phyloP scores from a whole-genome alignment of 2,797 vertebrate species.

The Sylvilagus floridanus region DNA sequence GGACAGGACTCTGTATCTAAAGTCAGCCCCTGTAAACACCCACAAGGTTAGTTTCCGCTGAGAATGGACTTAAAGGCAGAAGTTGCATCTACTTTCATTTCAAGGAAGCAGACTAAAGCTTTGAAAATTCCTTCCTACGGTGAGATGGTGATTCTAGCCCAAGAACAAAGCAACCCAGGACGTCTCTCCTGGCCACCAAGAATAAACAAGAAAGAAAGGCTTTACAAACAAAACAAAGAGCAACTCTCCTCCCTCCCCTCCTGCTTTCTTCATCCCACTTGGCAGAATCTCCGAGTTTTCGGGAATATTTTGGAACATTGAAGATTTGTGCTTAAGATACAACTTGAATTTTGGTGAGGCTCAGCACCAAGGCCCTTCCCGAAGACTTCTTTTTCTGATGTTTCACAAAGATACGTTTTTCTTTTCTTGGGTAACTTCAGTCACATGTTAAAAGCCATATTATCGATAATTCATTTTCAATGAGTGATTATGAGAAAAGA shows the following conservation, averaged over 20 bases:
- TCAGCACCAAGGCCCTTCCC: slow-evolving; percentile 54
- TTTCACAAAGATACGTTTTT: slow-evolving; percentile 55
- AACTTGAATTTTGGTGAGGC: slow-evolving; percentile 69
- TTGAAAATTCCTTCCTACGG: slow-evolving; percentile 62
- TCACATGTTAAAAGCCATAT: slow-evolving; percentile 55
- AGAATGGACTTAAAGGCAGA: slow-evolving; percentile 60
- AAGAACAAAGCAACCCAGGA: slow-evolving; percentile 73
- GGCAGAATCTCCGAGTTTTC: slow-evolving; percentile 62
- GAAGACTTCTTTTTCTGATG: background rate
- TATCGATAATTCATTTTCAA: slow-evolving; percentile 44
- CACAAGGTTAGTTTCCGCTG: slow-evolving; percentile 54
- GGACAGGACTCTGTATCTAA: background rate
- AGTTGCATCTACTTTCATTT: slow-evolving; percentile 58
- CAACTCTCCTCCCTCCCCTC: slow-evolving; percentile 48
- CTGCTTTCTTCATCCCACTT: slow-evolving; percentile 73
- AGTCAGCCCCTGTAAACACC: background rate
- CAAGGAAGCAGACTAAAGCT: slow-evolving; percentile 53
- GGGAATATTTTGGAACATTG: slow-evolving; percentile 55
- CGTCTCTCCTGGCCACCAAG: slow-evolving; percentile 53
- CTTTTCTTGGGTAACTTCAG: slow-evolving; percentile 40
- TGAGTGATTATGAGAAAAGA: slow-evolving; percentile 43
- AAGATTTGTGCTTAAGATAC: slow-evolving; percentile 68
- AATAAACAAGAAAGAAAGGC: slow-evolving; percentile 79
- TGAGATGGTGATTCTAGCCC: slow-evolving; percentile 56
- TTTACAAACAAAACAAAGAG: slow-evolving; percentile 76